Evolutionary conservation across 2,113 vertebrate species (phyloP), one percentile per base, ranked within the genome.

Genomic region (Herpetotheres cachinnans): DNA sequence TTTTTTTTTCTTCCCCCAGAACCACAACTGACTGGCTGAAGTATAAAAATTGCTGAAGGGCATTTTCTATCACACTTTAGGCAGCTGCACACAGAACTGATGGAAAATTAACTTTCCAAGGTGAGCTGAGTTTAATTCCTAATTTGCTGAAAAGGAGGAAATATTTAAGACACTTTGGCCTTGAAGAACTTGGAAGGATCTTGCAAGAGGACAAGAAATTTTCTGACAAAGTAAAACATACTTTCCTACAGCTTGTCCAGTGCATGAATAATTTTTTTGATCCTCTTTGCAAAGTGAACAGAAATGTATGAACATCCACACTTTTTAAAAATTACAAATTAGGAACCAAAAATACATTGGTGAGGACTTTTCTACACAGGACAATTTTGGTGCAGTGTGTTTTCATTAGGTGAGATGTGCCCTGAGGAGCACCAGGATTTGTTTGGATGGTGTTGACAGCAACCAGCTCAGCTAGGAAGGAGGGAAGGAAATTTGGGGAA

Each of bases 51-150:
- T 89, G 77, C 86, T 91, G 73, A 94, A 95, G 62, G 70, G 50
- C n/a, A 77, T 73, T 55, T 94, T 93, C 42, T 62, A 55, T 91
- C 78, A 49, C 36, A 65, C 34, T 91, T 86, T 27, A 59, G 52
- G 66, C 52, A 84, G 63, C 56, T 86, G 65, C 49, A 89, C 36
- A 80, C 10, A 44, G 74, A 94, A 86, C 10, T 89, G 47, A 93
- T 69, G 65, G 90, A 92, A 95, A 93, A 92, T 72, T 86, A 89
- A 61, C 73, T 82, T 95, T 79, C 52, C 34, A 92, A 87, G 70
- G 73, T 91, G 73, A 94, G 44, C 16, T n/a, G 69, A 89, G 58
- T 70, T 95, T 91, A 87, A 82, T 95, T 84, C 44, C 55, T 90
- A 86, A 90, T 93, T 90, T 89, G 26, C 69, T 91, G 69, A 72